phyloP scores from a whole-genome alignment of 2,888 invertebrate genomes.

The Nomada goodeniana region DNA sequence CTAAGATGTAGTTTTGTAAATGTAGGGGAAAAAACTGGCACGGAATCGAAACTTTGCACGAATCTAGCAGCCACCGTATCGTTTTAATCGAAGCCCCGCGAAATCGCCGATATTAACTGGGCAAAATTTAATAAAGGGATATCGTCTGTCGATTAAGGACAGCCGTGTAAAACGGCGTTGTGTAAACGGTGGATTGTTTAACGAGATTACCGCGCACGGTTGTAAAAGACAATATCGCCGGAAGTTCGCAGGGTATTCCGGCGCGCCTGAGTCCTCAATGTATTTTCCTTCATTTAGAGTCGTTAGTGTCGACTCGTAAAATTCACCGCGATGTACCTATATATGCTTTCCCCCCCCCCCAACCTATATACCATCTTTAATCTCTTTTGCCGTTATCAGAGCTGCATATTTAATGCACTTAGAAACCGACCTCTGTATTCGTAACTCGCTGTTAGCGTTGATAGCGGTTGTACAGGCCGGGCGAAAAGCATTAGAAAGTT shows the following conservation, averaged over 20 bases:
- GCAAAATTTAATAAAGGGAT: constrained; percentile 24
- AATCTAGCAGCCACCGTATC: not conserved
- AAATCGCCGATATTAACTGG: constrained; percentile 2
- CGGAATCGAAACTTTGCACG: not conserved
- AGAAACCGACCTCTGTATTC: constrained; percentile 72
- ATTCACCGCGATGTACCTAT: constrained; percentile 45
- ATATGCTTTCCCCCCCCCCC: not conserved
- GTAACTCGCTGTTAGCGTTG: constrained; percentile 71
- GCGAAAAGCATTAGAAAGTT: constrained; percentile 66
- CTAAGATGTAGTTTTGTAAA: too few relatives aligned
- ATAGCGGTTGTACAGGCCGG: constrained; percentile 58
- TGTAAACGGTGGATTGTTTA: constrained; percentile 41
- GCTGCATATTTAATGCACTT: constrained; percentile 74
- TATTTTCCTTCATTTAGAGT: constrained; percentile 67
- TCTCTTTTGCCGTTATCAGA: constrained; percentile 71
- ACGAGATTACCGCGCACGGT: constrained; percentile 20
- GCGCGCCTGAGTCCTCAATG: constrained; percentile 31
- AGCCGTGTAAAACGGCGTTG: constrained; percentile 26
- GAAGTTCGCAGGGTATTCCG: constrained; percentile 22
- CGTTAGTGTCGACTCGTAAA: constrained; percentile 70
- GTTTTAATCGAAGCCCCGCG: not conserved
- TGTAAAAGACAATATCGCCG: constrained; percentile 58
- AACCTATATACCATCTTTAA: constrained; percentile 55
- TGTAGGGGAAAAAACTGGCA: not conserved
- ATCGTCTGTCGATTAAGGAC: constrained; percentile 24